Percentiles rank a stretch among this genome's conserved stretches.
Evolutionary conservation across 2,797 vertebrate genomes (phyloP).

Genomic region (Hyperoplus immaculatus): DNA sequence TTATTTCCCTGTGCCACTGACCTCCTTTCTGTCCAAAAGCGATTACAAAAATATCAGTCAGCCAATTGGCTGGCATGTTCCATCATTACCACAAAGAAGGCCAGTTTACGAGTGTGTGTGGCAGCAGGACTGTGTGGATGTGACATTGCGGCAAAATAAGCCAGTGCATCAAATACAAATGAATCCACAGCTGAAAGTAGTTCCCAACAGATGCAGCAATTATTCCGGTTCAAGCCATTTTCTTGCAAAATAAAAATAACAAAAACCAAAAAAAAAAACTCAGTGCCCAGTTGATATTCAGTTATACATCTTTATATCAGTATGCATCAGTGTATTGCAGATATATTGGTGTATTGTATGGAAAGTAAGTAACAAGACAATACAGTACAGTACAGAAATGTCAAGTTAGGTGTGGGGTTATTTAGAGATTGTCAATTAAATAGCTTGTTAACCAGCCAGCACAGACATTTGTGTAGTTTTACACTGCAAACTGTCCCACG

Average conservation of each 20-base stretch:
- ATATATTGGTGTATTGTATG: background rate
- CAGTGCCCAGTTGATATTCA: background rate
- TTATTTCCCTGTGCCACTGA: background rate
- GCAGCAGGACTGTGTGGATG: background rate
- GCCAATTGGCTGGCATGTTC: background rate
- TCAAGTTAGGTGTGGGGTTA: background rate
- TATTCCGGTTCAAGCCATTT: background rate
- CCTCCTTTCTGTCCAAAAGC: background rate
- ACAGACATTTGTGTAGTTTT: background rate
- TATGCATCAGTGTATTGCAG: background rate
- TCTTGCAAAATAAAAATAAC: background rate
- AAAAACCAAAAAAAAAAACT: too few relatives aligned
- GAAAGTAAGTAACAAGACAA: background rate
- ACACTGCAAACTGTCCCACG: background rate
- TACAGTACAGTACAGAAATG: background rate
- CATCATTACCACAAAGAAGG: background rate
- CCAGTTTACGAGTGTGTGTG: background rate
- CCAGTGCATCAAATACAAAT: background rate
- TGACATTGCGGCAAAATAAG: background rate
- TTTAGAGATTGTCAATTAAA: background rate
- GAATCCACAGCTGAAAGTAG: conserved; percentile 3
- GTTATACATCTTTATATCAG: too few relatives aligned
- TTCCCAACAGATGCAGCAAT: background rate
- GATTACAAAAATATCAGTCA: background rate
- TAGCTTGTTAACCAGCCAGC: too few relatives aligned